A percentile compares a stretch with the other conserved stretches of the same genome.
Evolutionary conservation across 2,888 invertebrate genomes (phyloP).

Genomic region (Pandemis cinnamomeana): DNA sequence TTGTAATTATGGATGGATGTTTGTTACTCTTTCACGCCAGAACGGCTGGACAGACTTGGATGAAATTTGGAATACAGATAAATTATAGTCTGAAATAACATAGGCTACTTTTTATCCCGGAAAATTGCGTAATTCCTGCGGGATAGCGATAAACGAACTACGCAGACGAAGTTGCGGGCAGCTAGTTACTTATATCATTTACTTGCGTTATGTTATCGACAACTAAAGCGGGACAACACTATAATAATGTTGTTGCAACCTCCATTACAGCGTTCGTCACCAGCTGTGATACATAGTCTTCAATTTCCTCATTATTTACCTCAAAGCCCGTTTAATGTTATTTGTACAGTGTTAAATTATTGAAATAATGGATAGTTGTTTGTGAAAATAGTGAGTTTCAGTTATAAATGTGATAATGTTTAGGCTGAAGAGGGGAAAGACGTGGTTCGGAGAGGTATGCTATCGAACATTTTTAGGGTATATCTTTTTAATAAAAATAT

Average conservation of each 20-base stretch:
- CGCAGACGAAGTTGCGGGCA: too few species aligned
- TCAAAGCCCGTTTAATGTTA: neutral
- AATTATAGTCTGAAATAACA: too few species aligned
- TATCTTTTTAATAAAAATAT: neutral
- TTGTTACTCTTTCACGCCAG: too few species aligned
- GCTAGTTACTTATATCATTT: too few species aligned
- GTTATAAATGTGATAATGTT: slow-evolving; percentile 62
- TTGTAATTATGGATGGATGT: too few species aligned
- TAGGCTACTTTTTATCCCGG: too few species aligned
- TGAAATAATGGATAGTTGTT: slow-evolving; percentile 25
- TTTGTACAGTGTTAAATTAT: slow-evolving; percentile 17
- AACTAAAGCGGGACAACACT: slow-evolving; percentile 14
- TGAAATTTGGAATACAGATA: too few species aligned
- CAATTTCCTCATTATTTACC: slow-evolving; percentile 32
- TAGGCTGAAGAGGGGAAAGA: slow-evolving; percentile 67
- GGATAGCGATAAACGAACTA: too few species aligned
- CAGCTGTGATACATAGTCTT: slow-evolving; percentile 27
- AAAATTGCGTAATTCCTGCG: too few species aligned
- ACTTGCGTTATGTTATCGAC: neutral
- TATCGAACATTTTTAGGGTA: neutral
- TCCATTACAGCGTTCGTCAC: slow-evolving; percentile 36
- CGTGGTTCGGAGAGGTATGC: slow-evolving; percentile 74
- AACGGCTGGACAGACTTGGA: too few species aligned
- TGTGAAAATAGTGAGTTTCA: slow-evolving; percentile 42
- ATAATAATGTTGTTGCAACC: slow-evolving; percentile 33